Evolutionary conservation across 1,140 invertebrate species (phyloP), one percentile per base, ranked within the genome.

Genomic region (Thaumatotibia leucotreta): DNA sequence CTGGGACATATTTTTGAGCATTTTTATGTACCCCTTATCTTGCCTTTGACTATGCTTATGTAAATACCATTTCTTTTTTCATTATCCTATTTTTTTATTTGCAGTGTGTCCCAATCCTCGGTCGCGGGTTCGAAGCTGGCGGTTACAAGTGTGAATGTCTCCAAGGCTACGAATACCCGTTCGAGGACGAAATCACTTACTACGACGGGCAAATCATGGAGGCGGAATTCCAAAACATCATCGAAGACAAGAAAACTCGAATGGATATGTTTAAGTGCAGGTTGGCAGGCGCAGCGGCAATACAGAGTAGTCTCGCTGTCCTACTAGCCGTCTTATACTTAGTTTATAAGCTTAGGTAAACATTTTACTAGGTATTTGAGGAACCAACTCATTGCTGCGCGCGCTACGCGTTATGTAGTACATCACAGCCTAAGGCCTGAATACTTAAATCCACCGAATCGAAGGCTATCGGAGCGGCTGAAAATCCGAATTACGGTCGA

Each of bases 101-200:
- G 31, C 90, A 99, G 97, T 99, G 98, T 88, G 96, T 98, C 20
- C 97, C 98, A 10, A 96, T 99, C 68, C 93, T 96, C 73, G 97
- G 98, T 11, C 93, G 97, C 84, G 96, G 97, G 52, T 98, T 97
- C 86, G 95, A 97, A 71, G 94, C 95, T 10, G 98, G 98, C 61
- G 97, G 97, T n/a, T 99, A 99, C 91, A 99, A 99, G 91, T 99
- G 98, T 89, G 98, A 99, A 86, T 99, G 98, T 83, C 94, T 97
- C 63, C 98, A 99, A 92, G 98, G 98, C 23, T 99, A 95, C 82
- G 98, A 99, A 84, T 99, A 99, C 93, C 98, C 98, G 0, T 99
- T 98, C 84, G 97, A 98, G 91, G 97, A 98, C 90, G 92, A 94
- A 3, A 98, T 96, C 76, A 99, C 96, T 2, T 99, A 99, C 87